A percentile compares a stretch with the other conserved stretches of the same genome.
phyloP scores from a whole-genome alignment of 2,797 vertebrate genomes.

The Sebastes matsubarae region DNA sequence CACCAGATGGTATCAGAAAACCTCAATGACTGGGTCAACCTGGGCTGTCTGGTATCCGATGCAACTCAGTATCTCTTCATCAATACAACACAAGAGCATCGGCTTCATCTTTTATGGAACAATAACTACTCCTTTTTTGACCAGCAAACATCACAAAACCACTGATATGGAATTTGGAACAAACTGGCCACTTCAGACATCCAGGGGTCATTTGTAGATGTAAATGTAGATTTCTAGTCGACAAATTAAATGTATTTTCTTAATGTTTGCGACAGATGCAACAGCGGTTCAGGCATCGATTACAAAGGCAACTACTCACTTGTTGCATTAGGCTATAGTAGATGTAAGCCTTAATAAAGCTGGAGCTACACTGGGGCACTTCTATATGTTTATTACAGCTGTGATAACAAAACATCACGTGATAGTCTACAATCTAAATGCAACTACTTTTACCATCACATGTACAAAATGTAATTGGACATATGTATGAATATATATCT shows the following conservation, averaged over 20 bases:
- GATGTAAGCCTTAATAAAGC: neutral
- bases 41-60: neutral
- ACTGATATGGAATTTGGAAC: neutral
- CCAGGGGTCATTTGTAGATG: neutral
- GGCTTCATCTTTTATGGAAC: neutral
- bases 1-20: neutral
- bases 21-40: neutral
- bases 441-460: neutral
- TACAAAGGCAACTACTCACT: neutral
- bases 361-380: neutral
- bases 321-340: neutral
- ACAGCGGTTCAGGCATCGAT: neutral
- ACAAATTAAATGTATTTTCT: neutral
- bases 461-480: neutral
- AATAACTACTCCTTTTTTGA: neutral
- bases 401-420: neutral
- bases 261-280: neutral
- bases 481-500: neutral
- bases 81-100: neutral
- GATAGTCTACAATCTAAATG: neutral
- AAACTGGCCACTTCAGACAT: neutral
- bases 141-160: neutral
- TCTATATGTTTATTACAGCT: neutral
- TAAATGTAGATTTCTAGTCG: neutral
- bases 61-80: neutral